phyloP scores from a whole-genome alignment of 2,797 vertebrate species.

The Clarias laeviceps region DNA sequence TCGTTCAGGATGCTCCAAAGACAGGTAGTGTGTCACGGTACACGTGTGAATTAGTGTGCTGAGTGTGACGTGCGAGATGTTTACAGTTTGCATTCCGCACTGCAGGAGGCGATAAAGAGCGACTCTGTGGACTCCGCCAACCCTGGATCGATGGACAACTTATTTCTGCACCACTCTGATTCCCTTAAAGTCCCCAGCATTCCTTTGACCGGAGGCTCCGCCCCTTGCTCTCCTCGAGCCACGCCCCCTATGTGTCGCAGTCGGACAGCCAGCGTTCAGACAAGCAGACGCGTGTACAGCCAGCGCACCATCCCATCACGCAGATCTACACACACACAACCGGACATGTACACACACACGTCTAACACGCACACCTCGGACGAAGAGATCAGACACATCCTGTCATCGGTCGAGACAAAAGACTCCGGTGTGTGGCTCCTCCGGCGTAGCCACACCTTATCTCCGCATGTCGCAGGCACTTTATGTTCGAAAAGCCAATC shows the following conservation, averaged over 20 bases:
- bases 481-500: conserved; percentile 46
- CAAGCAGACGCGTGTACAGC: conserved; percentile 61
- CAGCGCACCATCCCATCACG: conserved; percentile 57
- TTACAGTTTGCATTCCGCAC: not conserved
- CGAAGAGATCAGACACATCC: conserved; percentile 82
- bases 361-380: conserved; percentile 72
- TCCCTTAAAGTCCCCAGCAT: conserved; percentile 52
- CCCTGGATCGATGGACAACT: conserved; percentile 47
- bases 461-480: conserved; percentile 58
- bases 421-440: conserved; percentile 56
- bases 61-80: not conserved
- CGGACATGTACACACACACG: conserved; percentile 45
- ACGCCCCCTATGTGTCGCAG: conserved; percentile 67
- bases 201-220: conserved; percentile 55
- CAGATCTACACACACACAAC: conserved; percentile 18
- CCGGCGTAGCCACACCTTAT: conserved; percentile 60
- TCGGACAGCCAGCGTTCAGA: conserved; percentile 68
- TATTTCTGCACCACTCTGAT: conserved; percentile 53
- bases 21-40: conserved; percentile 77
- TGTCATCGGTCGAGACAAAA: conserved; percentile 70
- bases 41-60: not conserved
- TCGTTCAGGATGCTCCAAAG: conserved; percentile 71
- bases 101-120: conserved; percentile 70
- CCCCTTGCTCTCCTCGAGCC: conserved; percentile 55
- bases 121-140: conserved; percentile 65